These are phyloP conservation scores for Ianthella basta DNA, from an alignment of 37 sponge, comb jelly and placozoan genomes.

Conservation along the genomic window DNA sequence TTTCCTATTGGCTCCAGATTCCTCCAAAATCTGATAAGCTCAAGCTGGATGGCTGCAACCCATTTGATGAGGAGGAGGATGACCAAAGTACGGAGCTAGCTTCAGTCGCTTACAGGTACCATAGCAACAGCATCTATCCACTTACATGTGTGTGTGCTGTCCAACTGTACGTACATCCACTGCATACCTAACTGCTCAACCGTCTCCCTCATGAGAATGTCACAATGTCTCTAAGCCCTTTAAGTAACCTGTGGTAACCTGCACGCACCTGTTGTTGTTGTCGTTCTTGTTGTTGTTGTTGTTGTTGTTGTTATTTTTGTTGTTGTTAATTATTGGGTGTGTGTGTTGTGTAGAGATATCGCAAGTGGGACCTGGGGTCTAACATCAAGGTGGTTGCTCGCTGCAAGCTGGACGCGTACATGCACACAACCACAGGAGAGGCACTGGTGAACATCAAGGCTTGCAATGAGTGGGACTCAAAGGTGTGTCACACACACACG, in stretches of 20 bases:
- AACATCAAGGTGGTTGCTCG: constrained; percentile 72
- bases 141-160: neutral
- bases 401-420: constrained; percentile 88
- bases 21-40: neutral
- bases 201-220: too few relatives aligned
- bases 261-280: neutral
- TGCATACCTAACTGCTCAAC: too few relatives aligned
- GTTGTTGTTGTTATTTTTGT: too few relatives aligned
- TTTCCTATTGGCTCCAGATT: neutral
- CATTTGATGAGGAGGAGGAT: constrained; percentile 84
- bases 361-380: constrained; percentile 77
- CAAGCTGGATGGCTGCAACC: constrained; percentile 71
- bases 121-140: neutral
- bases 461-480: constrained; percentile 89
- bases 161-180: too few relatives aligned
- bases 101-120: constrained; percentile 92
- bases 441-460: constrained; percentile 86
- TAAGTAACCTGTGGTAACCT: neutral
- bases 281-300: neutral
- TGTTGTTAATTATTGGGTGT: too few relatives aligned
- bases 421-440: constrained; percentile 45
- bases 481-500: constrained; percentile 48
- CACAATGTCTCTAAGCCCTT: neutral
- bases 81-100: constrained; percentile 46
- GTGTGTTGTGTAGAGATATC: constrained; percentile 60